phyloP scores from a whole-genome alignment of 2,888 invertebrate genomes.

The Zygogramma bicolorata region DNA sequence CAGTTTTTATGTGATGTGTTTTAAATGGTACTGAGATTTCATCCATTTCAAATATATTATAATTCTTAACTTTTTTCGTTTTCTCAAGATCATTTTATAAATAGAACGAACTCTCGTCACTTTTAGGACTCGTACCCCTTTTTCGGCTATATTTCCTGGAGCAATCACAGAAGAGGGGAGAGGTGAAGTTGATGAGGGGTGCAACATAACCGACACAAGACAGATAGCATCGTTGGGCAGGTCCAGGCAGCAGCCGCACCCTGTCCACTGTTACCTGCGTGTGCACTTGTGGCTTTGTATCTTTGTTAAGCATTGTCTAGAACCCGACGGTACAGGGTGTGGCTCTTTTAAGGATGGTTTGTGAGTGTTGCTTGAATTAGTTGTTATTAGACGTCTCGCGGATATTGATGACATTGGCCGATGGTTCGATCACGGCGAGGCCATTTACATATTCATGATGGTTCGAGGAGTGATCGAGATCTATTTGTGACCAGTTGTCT shows the following conservation, averaged over 20 bases:
- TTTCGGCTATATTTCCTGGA: too few species aligned
- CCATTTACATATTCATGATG: slow-evolving; percentile 9
- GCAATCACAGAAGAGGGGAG: slow-evolving; percentile 6
- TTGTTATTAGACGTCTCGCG: slow-evolving; percentile 28
- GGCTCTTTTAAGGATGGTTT: slow-evolving; percentile 32
- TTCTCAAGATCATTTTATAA: too few species aligned
- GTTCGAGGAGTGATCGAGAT: not conserved
- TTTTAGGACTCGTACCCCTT: too few species aligned
- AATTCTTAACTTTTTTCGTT: too few species aligned
- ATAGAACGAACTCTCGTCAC: too few species aligned
- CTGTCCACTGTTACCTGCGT: slow-evolving; percentile 40
- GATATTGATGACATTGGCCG: slow-evolving; percentile 9
- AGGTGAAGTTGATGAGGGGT: slow-evolving; percentile 29
- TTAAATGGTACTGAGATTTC: too few species aligned
- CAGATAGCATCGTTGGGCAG: slow-evolving; percentile 44
- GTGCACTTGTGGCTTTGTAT: slow-evolving; percentile 37
- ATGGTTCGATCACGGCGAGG: not conserved
- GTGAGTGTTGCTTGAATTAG: slow-evolving; percentile 34
- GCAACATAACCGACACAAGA: slow-evolving; percentile 34
- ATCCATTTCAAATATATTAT: too few species aligned
- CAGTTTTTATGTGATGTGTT: too few species aligned
- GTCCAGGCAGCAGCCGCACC: slow-evolving; percentile 39
- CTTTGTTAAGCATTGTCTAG: slow-evolving; percentile 34
- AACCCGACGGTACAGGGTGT: slow-evolving; percentile 27
- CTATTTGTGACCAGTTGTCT: not conserved